phyloP scores from a whole-genome alignment of 2,113 vertebrate species.

The Triplophysa rosa region DNA sequence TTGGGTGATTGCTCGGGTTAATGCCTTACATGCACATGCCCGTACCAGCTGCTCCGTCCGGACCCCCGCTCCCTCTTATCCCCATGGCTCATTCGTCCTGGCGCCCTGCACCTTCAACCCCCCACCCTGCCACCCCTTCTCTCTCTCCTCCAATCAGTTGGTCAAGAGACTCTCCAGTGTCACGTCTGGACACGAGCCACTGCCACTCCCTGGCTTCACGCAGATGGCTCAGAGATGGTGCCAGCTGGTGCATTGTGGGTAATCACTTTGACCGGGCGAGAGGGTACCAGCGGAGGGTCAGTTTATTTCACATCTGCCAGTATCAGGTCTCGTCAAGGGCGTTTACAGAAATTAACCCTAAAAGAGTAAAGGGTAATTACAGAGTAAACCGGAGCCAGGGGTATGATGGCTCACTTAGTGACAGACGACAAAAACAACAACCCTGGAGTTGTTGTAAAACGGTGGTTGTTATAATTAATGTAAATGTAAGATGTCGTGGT shows the following conservation, averaged over 20 bases:
- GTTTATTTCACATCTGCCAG: constrained; percentile 7
- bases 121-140: constrained; percentile 49
- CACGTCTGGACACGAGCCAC: constrained; percentile 87
- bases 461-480: no score
- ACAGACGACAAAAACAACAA: no score
- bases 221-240: constrained; percentile 71
- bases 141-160: constrained; percentile 53
- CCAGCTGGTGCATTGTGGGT: constrained; percentile 74
- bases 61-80: constrained; percentile 49
- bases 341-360: constrained; percentile 75
- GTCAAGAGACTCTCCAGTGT: constrained; percentile 70
- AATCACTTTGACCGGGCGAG: constrained; percentile 51
- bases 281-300: constrained; percentile 52
- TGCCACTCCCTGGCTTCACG: constrained; percentile 56
- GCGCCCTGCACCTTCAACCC: constrained; percentile 30
- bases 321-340: constrained; percentile 72
- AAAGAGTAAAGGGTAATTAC: constrained; percentile 53
- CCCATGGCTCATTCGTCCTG: constrained; percentile 35
- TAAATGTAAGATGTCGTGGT: no score
- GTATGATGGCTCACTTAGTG: no score
- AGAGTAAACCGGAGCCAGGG: background rate
- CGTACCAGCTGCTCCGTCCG: constrained; percentile 59
- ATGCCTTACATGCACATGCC: constrained; percentile 71
- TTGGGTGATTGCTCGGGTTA: constrained; percentile 67
- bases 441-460: no score